Conservation (phyloP, 2,888 invertebrate species). For the Scrobipalpa atriplicella region DNA sequence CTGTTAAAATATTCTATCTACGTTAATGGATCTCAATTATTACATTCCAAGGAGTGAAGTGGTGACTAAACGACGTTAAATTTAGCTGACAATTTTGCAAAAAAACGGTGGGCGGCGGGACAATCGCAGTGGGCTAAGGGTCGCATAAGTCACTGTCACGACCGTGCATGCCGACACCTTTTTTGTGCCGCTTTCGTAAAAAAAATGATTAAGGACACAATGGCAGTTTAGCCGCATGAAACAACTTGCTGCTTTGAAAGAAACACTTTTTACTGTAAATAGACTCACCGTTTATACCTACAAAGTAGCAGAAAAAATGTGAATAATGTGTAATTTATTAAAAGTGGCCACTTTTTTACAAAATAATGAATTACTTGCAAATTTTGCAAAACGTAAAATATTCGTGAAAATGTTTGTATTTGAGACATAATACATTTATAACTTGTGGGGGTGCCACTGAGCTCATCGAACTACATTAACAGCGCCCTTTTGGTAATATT, state of each 20-base stretch:
- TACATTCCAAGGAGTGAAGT: slow-evolving; percentile 24
- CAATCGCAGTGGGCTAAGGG: slow-evolving; percentile 12
- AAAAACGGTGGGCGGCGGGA: slow-evolving; percentile 57
- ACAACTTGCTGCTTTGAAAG: neutral
- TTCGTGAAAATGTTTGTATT: too few species aligned
- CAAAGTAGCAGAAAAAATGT: too few species aligned
- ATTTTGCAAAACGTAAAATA: too few species aligned
- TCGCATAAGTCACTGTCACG: slow-evolving; percentile 77
- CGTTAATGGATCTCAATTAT: slow-evolving; percentile 22
- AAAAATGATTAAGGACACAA: slow-evolving; percentile 57
- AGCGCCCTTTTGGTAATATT: neutral
- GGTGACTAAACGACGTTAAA: slow-evolving; percentile 40
- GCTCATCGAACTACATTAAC: too few species aligned
- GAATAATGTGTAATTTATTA: too few species aligned
- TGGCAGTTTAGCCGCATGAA: slow-evolving; percentile 16
- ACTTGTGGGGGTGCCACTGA: too few species aligned
- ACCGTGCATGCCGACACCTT: slow-evolving; percentile 59
- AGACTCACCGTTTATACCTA: neutral
- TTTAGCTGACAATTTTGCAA: slow-evolving; percentile 58
- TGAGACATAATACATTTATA: too few species aligned
- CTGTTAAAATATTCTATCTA: neutral
- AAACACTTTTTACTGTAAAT: slow-evolving; percentile 4
- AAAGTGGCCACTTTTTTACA: too few species aligned
- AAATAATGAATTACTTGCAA: too few species aligned
- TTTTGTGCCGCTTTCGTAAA: slow-evolving; percentile 53